Conservation (phyloP, 2,113 vertebrate genomes). For the Myrmecophaga tridactyla region DNA sequence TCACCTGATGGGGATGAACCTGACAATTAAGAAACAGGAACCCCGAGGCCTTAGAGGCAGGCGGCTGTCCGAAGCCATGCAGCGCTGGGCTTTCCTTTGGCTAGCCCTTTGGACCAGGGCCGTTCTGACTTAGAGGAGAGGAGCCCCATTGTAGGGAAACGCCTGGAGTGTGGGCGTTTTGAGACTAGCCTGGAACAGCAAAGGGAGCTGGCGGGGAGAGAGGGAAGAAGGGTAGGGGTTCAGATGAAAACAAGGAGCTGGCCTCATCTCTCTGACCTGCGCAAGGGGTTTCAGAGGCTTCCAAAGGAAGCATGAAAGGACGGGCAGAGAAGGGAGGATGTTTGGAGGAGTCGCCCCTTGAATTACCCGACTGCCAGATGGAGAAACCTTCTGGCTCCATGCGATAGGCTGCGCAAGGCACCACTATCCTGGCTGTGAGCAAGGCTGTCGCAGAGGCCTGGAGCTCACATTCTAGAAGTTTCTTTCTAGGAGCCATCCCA, state of each 20-base stretch:
- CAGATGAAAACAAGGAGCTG: neutral
- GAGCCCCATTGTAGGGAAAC: conserved; percentile 41
- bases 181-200: conserved; percentile 46
- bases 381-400: conserved; percentile 57
- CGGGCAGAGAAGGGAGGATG: conserved; percentile 47
- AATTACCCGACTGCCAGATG: conserved; percentile 64
- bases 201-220: neutral
- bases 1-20: conserved; percentile 42
- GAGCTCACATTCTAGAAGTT: neutral
- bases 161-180: conserved; percentile 61
- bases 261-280: conserved; percentile 33
- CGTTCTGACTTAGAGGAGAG: conserved; percentile 65
- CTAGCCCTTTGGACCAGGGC: conserved; percentile 48
- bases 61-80: neutral
- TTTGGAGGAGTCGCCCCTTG: conserved; percentile 59
- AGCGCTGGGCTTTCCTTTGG: conserved; percentile 62
- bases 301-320: conserved; percentile 63
- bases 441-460: neutral
- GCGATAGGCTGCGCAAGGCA: conserved; percentile 60
- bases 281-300: conserved; percentile 60
- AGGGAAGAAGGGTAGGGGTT: neutral
- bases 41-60: conserved; percentile 51
- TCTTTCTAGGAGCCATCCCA: conserved; percentile 8
- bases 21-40: conserved; percentile 67
- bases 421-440: conserved; percentile 26